Conservation (phyloP, 2,797 vertebrate species). For the Oreochromis mossambicus region DNA sequence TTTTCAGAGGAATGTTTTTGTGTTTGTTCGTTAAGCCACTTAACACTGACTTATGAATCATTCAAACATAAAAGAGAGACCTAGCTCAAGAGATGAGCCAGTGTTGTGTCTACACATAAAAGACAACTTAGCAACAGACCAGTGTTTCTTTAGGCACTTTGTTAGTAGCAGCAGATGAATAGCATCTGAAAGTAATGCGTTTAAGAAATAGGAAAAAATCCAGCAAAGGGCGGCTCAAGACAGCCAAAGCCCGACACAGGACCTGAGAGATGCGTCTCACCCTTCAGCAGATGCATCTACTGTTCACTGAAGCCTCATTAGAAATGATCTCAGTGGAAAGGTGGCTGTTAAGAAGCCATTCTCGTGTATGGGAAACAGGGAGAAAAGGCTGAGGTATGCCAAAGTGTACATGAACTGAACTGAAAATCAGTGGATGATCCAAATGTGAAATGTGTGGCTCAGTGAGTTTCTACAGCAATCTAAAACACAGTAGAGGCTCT, state of each 20-base stretch:
- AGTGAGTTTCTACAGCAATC: neutral
- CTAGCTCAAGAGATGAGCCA: neutral
- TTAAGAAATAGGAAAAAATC: neutral
- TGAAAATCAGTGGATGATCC: neutral
- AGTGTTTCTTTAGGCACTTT: accelerated
- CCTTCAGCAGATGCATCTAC: neutral
- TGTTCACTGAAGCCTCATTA: neutral
- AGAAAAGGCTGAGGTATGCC: neutral
- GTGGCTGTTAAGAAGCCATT: neutral
- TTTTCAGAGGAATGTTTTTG: neutral
- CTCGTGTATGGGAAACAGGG: neutral
- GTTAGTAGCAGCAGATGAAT: accelerated
- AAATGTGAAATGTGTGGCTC: neutral
- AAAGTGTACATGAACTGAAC: neutral
- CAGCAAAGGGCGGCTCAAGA: neutral
- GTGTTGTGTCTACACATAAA: neutral
- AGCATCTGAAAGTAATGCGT: neutral
- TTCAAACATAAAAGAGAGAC: neutral
- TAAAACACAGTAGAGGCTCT: neutral
- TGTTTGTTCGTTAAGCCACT: neutral
- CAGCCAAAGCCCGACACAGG: neutral
- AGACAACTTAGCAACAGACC: neutral
- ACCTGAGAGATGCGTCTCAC: accelerated
- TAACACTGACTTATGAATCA: neutral
- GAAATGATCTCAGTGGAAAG: neutral